Base-by-base conservation (phyloP, 1,140 invertebrate genomes). In the Camponotus floridanus region DNA sequence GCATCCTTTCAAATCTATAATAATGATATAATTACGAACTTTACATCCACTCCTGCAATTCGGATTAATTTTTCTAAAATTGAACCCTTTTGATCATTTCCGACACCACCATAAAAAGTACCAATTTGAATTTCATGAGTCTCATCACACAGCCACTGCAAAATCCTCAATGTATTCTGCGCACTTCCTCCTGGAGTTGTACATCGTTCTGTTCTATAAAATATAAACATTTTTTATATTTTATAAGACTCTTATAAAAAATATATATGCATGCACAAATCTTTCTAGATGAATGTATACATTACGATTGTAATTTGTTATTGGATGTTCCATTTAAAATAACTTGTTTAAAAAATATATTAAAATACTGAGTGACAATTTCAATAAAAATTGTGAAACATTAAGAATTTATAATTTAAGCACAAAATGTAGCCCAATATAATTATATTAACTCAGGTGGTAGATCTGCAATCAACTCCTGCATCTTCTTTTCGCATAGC, bases 161-260 rank as follows among this genome's bases (percentile, higher is more conserved):
- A 92, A 5, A 96, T 92, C 87, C 95, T 91, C 42, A 96, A 88
- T 36, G 96, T 95, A 91, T 96, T 96, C 90, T 95, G 95, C 45
- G 95, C 95, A 85, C 93, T 95, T 61, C 96, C 96, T 71, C 96
- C 96, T 26, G 95, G 91, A 89, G 88, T 92, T 8, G 90, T 73
- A 71, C 31, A 85, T 31, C 88, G 83, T 21, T 89, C 85, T n/a
- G 31, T 51, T 42, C 91, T 93, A 31, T 70, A 64, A n/a, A 9
- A 39, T n/a, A 70, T 13, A 88, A 33, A 55, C 55, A 39, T 57
- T 45, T 61, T 65, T 39, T 13, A 61, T 59, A 78, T 87, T 59
- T n/a, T 51, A 78, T 71, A 42, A 67, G 70, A 85, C 18, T 15
- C 21, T 31, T 2, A 15, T 61, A 39, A 62, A 13, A 45, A 81